Percentiles rank a stretch among this genome's conserved stretches.
These are phyloP conservation scores for Psilanteris sp. DNA, from an alignment of 1,140 invertebrate species.

Conservation along the genomic window DNA sequence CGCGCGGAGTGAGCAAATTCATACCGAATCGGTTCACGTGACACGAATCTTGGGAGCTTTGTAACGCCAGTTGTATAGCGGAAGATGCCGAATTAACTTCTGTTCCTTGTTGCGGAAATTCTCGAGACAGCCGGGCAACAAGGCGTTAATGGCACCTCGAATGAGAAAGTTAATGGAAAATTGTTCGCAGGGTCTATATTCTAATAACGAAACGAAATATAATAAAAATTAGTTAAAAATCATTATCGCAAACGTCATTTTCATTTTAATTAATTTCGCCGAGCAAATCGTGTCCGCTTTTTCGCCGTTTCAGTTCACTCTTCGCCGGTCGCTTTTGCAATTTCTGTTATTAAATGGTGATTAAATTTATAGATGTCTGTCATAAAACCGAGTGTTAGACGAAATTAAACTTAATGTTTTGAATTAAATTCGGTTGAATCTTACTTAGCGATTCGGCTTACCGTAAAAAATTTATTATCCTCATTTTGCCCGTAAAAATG, in stretches of 20 bases:
- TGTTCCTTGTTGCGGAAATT: slow-evolving; percentile 62
- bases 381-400: too few species aligned
- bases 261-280: slow-evolving; percentile 20
- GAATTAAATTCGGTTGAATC: too few species aligned
- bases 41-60: slow-evolving; percentile 62
- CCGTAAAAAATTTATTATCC: too few species aligned
- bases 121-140: slow-evolving; percentile 58
- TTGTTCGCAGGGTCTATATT: slow-evolving; percentile 32
- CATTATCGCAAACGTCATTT: slow-evolving; percentile 16
- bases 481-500: too few species aligned
- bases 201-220: slow-evolving; percentile 24
- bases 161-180: slow-evolving; percentile 65
- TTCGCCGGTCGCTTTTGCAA: slow-evolving; percentile 1
- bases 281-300: background rate
- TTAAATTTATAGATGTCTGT: slow-evolving; percentile 12
- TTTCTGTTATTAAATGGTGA: slow-evolving; percentile 20
- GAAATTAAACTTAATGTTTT: too few species aligned
- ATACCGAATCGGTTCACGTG: slow-evolving; percentile 63
- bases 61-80: slow-evolving; percentile 59
- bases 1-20: slow-evolving; percentile 52
- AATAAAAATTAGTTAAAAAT: slow-evolving; percentile 38
- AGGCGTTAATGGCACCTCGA: slow-evolving; percentile 61
- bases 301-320: slow-evolving; percentile 3
- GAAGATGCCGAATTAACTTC: slow-evolving; percentile 66
- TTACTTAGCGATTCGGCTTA: too few species aligned